Percentiles rank a stretch among this genome's conserved stretches.
Conservation (phyloP, 2,797 vertebrate species). For the Channallabes apus region DNA sequence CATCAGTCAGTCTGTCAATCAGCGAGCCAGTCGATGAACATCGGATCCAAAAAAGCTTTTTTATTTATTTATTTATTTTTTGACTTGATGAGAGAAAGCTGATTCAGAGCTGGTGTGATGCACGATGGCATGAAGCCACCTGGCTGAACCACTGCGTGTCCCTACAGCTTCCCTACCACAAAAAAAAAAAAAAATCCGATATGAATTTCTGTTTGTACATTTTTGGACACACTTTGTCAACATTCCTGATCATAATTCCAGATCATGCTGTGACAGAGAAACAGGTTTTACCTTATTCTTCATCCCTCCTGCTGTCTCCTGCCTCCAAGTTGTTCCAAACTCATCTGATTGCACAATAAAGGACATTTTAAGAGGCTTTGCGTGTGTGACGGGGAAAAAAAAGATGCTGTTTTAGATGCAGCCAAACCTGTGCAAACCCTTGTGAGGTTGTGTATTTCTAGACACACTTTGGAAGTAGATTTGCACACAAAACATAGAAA, state of each 20-base stretch:
- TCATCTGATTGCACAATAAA: constrained; percentile 63
- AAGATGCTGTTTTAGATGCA: neutral
- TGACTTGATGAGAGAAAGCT: constrained; percentile 18
- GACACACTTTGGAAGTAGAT: neutral
- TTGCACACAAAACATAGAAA: neutral
- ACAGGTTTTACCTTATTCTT: constrained; percentile 41
- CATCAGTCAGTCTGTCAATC: constrained; percentile 75
- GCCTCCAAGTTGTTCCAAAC: constrained; percentile 60
- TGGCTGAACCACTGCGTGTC: constrained; percentile 2
- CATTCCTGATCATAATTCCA: constrained; percentile 53
- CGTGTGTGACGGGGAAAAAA: neutral
- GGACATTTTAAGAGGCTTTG: constrained; percentile 38
- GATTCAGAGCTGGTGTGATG: constrained; percentile 25
- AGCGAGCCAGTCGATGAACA: constrained; percentile 50
- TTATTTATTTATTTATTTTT: neutral
- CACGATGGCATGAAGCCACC: constrained; percentile 1
- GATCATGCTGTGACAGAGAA: constrained; percentile 53
- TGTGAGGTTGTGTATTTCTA: constrained; percentile 12
- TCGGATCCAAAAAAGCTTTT: constrained; percentile 22
- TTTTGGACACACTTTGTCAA: constrained; percentile 53
- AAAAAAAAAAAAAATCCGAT: constrained; percentile 25
- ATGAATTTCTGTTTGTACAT: constrained; percentile 50
- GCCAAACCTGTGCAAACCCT: neutral
- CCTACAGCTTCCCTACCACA: constrained; percentile 26
- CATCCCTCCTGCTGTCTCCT: constrained; percentile 51